phyloP scores from a whole-genome alignment of 2,797 vertebrate species.

The Ispidina lecontei region DNA sequence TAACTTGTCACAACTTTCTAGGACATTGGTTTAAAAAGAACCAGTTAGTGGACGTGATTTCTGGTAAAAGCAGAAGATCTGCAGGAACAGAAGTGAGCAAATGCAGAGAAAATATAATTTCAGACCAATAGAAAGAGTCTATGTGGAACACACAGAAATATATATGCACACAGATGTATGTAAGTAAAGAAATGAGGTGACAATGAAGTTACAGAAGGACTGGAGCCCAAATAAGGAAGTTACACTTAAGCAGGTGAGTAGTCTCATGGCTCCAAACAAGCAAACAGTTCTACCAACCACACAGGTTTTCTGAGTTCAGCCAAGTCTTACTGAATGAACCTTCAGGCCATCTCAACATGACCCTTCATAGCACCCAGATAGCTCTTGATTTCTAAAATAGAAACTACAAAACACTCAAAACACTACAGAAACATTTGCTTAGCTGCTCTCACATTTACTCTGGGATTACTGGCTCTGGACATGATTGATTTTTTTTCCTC shows the following conservation, averaged over 20 bases:
- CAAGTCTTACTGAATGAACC: background rate
- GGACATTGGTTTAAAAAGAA: background rate
- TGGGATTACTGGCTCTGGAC: background rate
- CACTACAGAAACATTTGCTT: background rate
- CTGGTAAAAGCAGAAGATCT: background rate
- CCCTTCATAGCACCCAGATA: background rate
- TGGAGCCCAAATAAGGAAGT: background rate
- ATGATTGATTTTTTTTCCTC: background rate
- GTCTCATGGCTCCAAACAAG: background rate
- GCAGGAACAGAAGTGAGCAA: background rate
- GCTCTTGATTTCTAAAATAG: background rate
- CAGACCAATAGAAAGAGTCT: background rate
- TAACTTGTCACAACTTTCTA: background rate
- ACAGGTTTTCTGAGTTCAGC: background rate
- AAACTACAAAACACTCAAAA: background rate
- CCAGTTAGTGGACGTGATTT: background rate
- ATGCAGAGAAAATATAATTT: background rate
- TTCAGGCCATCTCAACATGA: background rate
- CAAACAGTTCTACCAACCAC: background rate
- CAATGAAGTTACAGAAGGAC: background rate
- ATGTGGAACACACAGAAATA: background rate
- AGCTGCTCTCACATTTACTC: background rate
- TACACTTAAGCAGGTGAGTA: background rate
- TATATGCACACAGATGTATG: background rate
- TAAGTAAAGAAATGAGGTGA: background rate